Evolutionary conservation across 2,888 invertebrate genomes (phyloP).

Genomic region (Deilephila porcellus): DNA sequence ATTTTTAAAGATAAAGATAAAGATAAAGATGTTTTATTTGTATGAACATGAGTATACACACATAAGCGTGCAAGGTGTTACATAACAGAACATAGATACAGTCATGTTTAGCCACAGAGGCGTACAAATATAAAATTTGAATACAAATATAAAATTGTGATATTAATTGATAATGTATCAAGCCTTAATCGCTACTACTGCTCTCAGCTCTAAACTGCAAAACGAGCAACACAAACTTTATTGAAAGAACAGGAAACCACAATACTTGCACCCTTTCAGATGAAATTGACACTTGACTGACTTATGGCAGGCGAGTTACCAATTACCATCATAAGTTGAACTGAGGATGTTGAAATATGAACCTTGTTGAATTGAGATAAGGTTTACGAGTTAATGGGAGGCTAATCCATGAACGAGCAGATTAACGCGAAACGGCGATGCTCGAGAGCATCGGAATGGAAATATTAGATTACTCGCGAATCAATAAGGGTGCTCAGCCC

Average conservation of each 20-base stretch:
- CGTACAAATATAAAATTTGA: no score
- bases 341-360: constrained; percentile 26
- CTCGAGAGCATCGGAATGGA: constrained; percentile 48
- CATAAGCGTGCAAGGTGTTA: no score
- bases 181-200: no score
- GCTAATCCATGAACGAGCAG: constrained; percentile 38
- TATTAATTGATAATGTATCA: no score
- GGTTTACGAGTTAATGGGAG: not conserved
- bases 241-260: constrained; percentile 32
- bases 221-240: not conserved
- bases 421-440: constrained; percentile 45
- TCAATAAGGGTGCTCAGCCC: constrained; percentile 48
- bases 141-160: no score
- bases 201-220: not conserved
- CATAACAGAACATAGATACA: no score
- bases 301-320: constrained; percentile 41
- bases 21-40: no score
- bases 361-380: not conserved
- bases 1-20: no score
- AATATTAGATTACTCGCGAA: constrained; percentile 59
- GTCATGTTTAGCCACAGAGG: no score
- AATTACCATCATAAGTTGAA: constrained; percentile 29
- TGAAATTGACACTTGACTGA: constrained; percentile 40
- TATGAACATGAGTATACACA: no score
- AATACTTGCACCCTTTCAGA: constrained; percentile 30